phyloP scores from a whole-genome alignment of 2,113 vertebrate species.

The Phoxinus phoxinus region DNA sequence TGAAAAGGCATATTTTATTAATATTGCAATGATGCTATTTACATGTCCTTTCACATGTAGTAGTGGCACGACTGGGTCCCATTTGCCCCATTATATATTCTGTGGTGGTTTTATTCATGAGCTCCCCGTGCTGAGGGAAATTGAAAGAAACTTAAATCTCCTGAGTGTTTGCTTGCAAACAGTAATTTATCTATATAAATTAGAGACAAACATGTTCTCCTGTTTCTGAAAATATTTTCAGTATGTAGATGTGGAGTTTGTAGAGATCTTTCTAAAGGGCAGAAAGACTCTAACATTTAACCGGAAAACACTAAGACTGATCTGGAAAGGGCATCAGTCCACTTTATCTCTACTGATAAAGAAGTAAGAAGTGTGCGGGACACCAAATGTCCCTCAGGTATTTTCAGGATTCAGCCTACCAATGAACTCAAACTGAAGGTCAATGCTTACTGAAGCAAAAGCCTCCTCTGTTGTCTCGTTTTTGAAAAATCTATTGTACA shows the following conservation, averaged over 20 bases:
- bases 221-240: not conserved
- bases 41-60: not conserved
- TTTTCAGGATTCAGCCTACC: not conserved
- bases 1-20: not conserved
- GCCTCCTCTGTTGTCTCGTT: not conserved
- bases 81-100: not conserved
- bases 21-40: not conserved
- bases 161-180: not conserved
- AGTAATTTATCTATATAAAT: not conserved
- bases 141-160: not conserved
- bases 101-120: conserved; percentile 10
- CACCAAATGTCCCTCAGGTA: not conserved
- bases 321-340: conserved; percentile 22
- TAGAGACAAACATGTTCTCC: not conserved
- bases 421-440: not conserved
- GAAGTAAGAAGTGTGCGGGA: not conserved
- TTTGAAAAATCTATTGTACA: not conserved
- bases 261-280: conserved; percentile 15
- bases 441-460: not conserved
- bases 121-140: not conserved
- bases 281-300: conserved; percentile 17
- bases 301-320: not conserved
- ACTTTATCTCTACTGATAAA: not conserved
- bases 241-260: conserved; percentile 13
- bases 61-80: not conserved